Base-by-base conservation (phyloP, 2,113 vertebrate genomes). In the Dipodomys stephensi region DNA sequence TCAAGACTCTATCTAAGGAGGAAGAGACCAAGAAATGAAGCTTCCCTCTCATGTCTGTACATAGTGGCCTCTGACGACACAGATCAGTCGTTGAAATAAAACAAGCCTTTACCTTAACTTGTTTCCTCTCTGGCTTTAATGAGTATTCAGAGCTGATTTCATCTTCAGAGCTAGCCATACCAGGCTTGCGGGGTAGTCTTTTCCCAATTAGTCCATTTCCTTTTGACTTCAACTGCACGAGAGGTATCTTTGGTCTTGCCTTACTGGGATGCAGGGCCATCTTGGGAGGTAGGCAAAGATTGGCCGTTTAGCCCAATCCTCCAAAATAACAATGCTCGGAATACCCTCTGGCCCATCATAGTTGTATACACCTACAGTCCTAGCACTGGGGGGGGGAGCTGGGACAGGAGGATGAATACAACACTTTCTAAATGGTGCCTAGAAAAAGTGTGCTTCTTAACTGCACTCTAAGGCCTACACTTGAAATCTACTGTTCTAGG, bases 1-100 rank as follows among this genome's bases (percentile, higher is more conserved):
- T 99, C 95, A 99, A 99, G 98, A 99, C 98, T 91, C 95, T 99
- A 68, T 99, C 99, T 90, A 99, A 99, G 98, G 99, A 99, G 97
- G 99, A 99, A 72, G 99, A 99, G 98, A 98, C 98, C 91, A 99
- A 99, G 98, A 99, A 99, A 97, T 99, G 95, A 98, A 88, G 13
- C 0, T 15, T 53, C 90, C 57, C 1, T 73, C 49, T 73, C 49
- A 12, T 28, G 25, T 74, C 83, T 79, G 88, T 84, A 39, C 87
- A 39, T 35, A 46, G 92, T 0, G 44, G 35, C 72, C 7, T 12
- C 20, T 0, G 68, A 64, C 73, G n/a, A 28, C 12, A 2, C 22
- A n/a, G 83, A 18, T 8, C 83, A 65, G 0, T 79, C 67, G 28
- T 65, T 81, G 16, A 96, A 96, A 96, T 97, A 96, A 95, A 96